Evolutionary conservation across 2,888 invertebrate genomes (phyloP), one percentile per base, ranked within the genome.

Genomic region (Byasa hedistus): DNA sequence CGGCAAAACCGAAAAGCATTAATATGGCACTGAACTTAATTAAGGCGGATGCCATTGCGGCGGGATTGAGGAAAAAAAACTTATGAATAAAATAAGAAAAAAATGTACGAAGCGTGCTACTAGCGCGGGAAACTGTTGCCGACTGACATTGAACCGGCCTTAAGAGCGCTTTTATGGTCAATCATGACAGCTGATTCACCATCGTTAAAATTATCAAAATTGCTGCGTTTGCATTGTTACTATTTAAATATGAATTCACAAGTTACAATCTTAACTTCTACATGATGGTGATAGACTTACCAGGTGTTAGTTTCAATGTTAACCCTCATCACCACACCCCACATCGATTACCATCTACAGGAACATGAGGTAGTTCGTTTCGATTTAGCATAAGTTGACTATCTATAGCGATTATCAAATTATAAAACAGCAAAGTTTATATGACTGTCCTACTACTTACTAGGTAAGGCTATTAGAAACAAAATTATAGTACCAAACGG

Each of bases 111-210:
- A 74, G 69, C 83, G 81, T 80, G 76, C 72, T 76, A 62, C 75
- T 75, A 75, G 77, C 79, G 71, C 83, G 86, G 82, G 80, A 76
- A 74, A 73, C 76, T 71, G 71, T 70, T 71, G 69, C 73, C 79
- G 78, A 91, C 91, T 91, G 89, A 77, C 90, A 85, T 80, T 85
- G 87, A 78, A 74, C 80, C 83, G 89, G 86, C 87, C 87, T 87
- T 82, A 74, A 68, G 64, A 70, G 76, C 68, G 80, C 85, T 91
- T 91, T 84, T 91, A 91, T 86, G 83, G 79, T 69, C 76, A 70
- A 66, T 17, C 56, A 19, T 36, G 57, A 70, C 68, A 72, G 73
- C 76, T 76, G 76, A 77, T 70, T 77, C 77, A 79, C 68, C 68
- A 68, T 66, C 70, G 74, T 69, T 72, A 70, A 72, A 75, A 72